A percentile compares a stretch with the other conserved stretches of the same genome.
Conservation (phyloP, 1,140 invertebrate species). For the Meteorus sp. region DNA sequence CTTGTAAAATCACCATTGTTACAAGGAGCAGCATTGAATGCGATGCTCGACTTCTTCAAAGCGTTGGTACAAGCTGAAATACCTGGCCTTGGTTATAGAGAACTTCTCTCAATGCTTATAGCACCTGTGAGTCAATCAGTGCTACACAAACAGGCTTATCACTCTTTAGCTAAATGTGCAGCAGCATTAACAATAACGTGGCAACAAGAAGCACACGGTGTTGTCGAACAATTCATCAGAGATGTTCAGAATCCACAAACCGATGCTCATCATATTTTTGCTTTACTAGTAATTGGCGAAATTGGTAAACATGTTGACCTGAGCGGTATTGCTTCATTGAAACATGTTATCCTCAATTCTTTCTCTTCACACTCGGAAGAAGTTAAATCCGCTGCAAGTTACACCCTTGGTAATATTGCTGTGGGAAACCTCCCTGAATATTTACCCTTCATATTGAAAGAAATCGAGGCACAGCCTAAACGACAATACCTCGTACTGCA, state of each 20-base stretch:
- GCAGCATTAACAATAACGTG: constrained; percentile 85
- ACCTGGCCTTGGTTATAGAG: constrained; percentile 77
- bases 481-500: constrained; percentile 95
- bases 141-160: constrained; percentile 78
- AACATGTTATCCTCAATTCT: constrained; percentile 74
- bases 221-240: constrained; percentile 83
- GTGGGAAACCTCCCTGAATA: constrained; percentile 94
- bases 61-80: constrained; percentile 81
- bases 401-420: constrained; percentile 91
- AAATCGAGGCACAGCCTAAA: constrained; percentile 92
- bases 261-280: constrained; percentile 89
- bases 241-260: constrained; percentile 75
- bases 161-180: constrained; percentile 93
- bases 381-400: constrained; percentile 94
- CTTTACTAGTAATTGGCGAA: constrained; percentile 92
- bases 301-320: constrained; percentile 92
- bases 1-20: constrained; percentile 90
- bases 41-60: constrained; percentile 90
- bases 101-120: constrained; percentile 75
- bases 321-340: constrained; percentile 73
- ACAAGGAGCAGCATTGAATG: constrained; percentile 81
- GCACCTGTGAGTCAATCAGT: constrained; percentile 62
- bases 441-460: constrained; percentile 90
- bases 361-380: constrained; percentile 81
- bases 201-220: constrained; percentile 71